Evolutionary conservation across 1,140 invertebrate species (phyloP), one percentile per base, ranked within the genome.

Genomic region (Gryllus bimaculatus): DNA sequence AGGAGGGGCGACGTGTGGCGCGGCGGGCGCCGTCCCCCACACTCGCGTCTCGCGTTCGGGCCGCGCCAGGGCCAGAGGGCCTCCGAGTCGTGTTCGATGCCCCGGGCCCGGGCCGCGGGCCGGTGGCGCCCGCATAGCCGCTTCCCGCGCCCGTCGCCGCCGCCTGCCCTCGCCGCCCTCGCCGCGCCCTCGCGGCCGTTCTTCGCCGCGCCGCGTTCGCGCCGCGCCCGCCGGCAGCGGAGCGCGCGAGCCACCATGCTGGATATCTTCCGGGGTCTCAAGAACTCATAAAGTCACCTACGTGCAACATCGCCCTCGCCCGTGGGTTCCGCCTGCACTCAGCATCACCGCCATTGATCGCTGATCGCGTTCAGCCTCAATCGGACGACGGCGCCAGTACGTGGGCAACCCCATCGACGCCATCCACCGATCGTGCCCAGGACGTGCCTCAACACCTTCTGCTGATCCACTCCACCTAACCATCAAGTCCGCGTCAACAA

Each of bases 381-480:
- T 80, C 95, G 99, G 81, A 98, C 96, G n/a, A 98, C 96, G n/a
- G 76, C 89, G 96, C 81, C 97, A 98, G 87, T 98, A 98, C 89
- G 96, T 98, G 13, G 96, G 96, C 75, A 97, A 98, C 87, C 96
- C 96, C 8, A 97, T 97, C 81, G 95, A 98, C 88, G 97, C 96
- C 86, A 94, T 97, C 81, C 87, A 96, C 95, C 81, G 96, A 96
- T 96, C 79, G 84, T 88, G 84, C 80, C 80, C 13, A 96, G 85
- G 95, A 96, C 86, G 94, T 96, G 76, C 89, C n/a, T 97, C 76
- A 97, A 98, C 87, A 97, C 96, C 8, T 97, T 95, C 85, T 99
- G 96, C 87, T 98, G 96, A 97, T 99, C 80, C 95, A 97, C 84
- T 97, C 96, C 81, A 98, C 96, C 12, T 98, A 97, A 91, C 90